Evolutionary conservation across 2,888 invertebrate species (phyloP).

Genomic region (Bursaphelenchus okinawaensis): DNA sequence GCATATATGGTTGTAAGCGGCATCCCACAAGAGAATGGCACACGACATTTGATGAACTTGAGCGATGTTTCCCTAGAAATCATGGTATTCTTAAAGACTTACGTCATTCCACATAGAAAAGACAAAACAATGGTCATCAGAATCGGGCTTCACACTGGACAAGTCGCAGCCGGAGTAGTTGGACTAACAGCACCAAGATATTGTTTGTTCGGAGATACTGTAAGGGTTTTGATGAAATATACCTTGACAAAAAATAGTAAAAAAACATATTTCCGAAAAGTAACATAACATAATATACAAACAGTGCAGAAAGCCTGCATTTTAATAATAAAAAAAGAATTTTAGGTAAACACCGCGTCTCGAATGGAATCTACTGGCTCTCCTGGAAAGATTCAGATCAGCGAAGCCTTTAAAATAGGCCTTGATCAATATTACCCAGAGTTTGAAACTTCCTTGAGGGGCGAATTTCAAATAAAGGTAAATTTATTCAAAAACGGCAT

Average conservation of each 20-base stretch:
- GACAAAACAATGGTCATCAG: constrained; percentile 45
- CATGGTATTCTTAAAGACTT: constrained; percentile 31
- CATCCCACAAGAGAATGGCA: constrained; percentile 52
- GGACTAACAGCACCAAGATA: constrained; percentile 56
- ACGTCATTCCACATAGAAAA: constrained; percentile 31
- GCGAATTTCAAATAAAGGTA: too few relatives aligned
- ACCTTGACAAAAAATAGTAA: background rate
- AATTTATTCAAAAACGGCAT: background rate
- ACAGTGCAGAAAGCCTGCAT: too few relatives aligned
- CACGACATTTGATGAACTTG: constrained; percentile 40
- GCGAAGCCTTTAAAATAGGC: constrained; percentile 32
- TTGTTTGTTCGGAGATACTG: constrained; percentile 56
- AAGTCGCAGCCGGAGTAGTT: constrained; percentile 54
- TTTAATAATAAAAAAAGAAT: too few relatives aligned
- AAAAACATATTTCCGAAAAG: too few relatives aligned
- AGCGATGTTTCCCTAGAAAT: constrained; percentile 49
- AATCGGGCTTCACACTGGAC: constrained; percentile 50
- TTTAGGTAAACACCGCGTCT: constrained; percentile 48
- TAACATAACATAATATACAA: too few relatives aligned
- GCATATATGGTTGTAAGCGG: constrained; percentile 54
- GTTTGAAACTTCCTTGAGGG: constrained; percentile 35
- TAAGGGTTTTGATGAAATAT: constrained; percentile 21
- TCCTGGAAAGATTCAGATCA: constrained; percentile 52
- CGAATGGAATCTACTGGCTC: constrained; percentile 52
- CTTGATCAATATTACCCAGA: constrained; percentile 41